Percentiles rank a stretch among this genome's conserved stretches.
phyloP scores from a whole-genome alignment of 2,888 invertebrate genomes.

The Mayetiola destructor region DNA sequence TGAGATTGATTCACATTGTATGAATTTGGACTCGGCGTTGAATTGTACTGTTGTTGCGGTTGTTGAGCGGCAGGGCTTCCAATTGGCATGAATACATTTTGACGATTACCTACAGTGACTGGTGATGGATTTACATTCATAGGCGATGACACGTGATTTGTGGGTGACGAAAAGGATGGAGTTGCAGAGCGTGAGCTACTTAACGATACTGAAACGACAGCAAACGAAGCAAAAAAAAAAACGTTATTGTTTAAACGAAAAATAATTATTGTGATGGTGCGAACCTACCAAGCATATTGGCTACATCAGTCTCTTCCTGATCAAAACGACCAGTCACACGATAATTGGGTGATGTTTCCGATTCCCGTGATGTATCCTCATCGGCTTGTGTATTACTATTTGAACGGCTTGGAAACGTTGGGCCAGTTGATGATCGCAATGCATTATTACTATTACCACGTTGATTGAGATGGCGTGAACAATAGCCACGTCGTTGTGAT shows the following conservation, averaged over 20 bases:
- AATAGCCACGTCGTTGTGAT: slow-evolving; percentile 92
- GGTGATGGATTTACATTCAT: slow-evolving; percentile 49
- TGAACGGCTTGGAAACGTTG: slow-evolving; percentile 31
- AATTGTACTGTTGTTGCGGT: slow-evolving; percentile 30
- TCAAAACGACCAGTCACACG: slow-evolving; percentile 73
- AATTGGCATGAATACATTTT: slow-evolving; percentile 87
- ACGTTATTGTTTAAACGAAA: not conserved
- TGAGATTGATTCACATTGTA: slow-evolving; percentile 30
- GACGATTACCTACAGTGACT: slow-evolving; percentile 55
- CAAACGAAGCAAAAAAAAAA: not conserved
- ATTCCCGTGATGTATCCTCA: slow-evolving; percentile 80
- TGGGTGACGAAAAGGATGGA: slow-evolving; percentile 72
- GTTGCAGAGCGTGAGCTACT: slow-evolving; percentile 88
- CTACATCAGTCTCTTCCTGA: slow-evolving; percentile 91
- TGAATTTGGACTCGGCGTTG: slow-evolving; percentile 31
- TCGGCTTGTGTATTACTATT: slow-evolving; percentile 45
- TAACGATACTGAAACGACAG: slow-evolving; percentile 55
- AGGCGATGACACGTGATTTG: slow-evolving; percentile 52
- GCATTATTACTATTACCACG: slow-evolving; percentile 57
- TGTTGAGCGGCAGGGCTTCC: slow-evolving; percentile 45
- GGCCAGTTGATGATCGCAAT: slow-evolving; percentile 33
- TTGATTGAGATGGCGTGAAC: slow-evolving; percentile 88
- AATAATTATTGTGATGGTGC: not conserved
- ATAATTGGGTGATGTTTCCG: slow-evolving; percentile 76
- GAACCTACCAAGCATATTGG: slow-evolving; percentile 75